phyloP scores from a whole-genome alignment of 2,113 vertebrate genomes.

The Numida meleagris region DNA sequence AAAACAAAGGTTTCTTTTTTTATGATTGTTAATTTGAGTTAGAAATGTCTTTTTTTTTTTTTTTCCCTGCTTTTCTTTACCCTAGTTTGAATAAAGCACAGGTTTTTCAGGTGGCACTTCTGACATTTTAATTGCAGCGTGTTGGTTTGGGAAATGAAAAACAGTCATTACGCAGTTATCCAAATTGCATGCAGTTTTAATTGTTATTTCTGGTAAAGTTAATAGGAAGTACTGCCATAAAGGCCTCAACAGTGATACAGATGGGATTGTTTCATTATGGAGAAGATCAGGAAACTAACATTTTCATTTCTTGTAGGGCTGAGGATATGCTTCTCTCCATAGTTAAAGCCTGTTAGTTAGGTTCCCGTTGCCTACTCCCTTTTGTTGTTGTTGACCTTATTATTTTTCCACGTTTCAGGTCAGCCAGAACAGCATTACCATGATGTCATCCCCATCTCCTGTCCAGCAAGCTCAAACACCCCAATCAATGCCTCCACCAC shows the following conservation, averaged over 20 bases:
- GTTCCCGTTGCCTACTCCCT: not conserved
- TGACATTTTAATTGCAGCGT: not conserved
- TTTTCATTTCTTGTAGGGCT: slow-evolving; percentile 15
- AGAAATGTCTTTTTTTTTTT: not conserved
- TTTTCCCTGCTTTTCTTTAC: not conserved
- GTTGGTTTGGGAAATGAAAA: not conserved
- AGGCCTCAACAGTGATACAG: not conserved
- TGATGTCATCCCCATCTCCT: slow-evolving; percentile 94
- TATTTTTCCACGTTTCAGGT: slow-evolving; percentile 72
- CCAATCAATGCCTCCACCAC: slow-evolving; percentile 92
- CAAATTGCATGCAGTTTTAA: not conserved
- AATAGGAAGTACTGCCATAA: not conserved
- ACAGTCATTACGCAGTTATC: not conserved
- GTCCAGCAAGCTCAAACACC: slow-evolving; percentile 90
- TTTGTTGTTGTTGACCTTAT: not conserved
- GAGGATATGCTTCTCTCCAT: not conserved
- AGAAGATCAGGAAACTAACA: not conserved
- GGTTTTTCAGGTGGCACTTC: not conserved
- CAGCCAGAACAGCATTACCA: slow-evolving; percentile 82
- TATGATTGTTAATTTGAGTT: not conserved
- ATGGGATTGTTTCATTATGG: not conserved
- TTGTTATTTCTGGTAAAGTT: not conserved
- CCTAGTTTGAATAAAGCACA: not conserved
- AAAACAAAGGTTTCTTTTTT: not conserved
- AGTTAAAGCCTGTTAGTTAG: slow-evolving; percentile 27